These are phyloP conservation scores for Andrena fulva DNA, from an alignment of 2,888 invertebrate species.

Conservation along the genomic window DNA sequence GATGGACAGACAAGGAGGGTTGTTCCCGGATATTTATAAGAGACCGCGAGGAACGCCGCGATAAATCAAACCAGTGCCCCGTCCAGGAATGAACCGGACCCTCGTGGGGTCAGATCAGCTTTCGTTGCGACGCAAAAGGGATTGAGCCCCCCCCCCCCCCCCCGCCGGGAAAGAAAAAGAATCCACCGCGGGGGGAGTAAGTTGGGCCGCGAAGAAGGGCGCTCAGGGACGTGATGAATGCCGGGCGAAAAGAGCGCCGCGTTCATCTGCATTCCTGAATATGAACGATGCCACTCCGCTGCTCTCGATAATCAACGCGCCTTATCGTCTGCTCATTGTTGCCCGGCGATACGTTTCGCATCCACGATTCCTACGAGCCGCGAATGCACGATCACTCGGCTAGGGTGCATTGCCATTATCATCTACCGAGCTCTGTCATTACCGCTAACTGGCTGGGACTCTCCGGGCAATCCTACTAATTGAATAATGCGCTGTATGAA, in stretches of 20 bases:
- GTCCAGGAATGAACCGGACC: conserved; percentile 66
- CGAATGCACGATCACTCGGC: conserved; percentile 33
- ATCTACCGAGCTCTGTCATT: conserved; percentile 46
- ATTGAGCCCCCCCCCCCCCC: not conserved
- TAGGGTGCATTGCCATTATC: conserved; percentile 21
- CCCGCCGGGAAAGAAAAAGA: conserved; percentile 1
- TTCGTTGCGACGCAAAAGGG: conserved; percentile 59
- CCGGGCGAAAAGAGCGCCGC: conserved; percentile 52
- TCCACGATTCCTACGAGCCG: conserved; percentile 12
- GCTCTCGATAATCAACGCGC: conserved; percentile 61
- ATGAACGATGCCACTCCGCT: conserved; percentile 54
- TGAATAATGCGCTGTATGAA: conserved; percentile 2
- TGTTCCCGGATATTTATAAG: conserved; percentile 78
- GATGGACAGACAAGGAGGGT: conserved; percentile 56
- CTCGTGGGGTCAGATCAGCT: conserved; percentile 69
- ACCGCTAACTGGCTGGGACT: conserved; percentile 2
- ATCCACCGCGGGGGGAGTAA: conserved; percentile 18
- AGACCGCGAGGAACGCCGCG: conserved; percentile 68
- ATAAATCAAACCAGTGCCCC: conserved; percentile 72
- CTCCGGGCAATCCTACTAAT: conserved; percentile 8
- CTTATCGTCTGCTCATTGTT: conserved; percentile 55
- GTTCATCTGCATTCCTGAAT: conserved; percentile 69
- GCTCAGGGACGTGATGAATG: conserved; percentile 65
- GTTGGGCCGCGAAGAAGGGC: conserved; percentile 42
- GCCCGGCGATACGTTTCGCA: conserved; percentile 41